These are phyloP conservation scores for Cephus pygmeus DNA, from an alignment of 2,888 invertebrate genomes.

Conservation along the genomic window DNA sequence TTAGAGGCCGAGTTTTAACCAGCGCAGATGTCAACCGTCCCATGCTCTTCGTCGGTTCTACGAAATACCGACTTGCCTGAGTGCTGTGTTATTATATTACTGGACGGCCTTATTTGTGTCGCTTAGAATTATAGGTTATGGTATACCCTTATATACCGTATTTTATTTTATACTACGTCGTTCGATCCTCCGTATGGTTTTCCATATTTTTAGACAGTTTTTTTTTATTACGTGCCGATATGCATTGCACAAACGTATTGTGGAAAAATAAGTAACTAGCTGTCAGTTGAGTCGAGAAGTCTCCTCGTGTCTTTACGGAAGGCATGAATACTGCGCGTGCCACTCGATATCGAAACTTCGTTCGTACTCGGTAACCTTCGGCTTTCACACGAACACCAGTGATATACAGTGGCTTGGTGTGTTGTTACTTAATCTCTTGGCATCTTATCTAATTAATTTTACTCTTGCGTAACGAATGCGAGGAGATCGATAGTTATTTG, in stretches of 20 bases:
- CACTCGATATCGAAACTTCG: neutral
- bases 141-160: too few relatives aligned
- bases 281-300: neutral
- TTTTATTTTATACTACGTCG: too few relatives aligned
- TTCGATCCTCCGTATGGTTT: too few relatives aligned
- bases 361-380: neutral
- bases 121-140: neutral
- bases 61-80: neutral
- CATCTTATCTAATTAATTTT: neutral
- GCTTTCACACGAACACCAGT: neutral
- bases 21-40: neutral
- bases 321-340: neutral
- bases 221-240: neutral
- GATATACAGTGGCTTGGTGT: neutral
- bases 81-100: neutral
- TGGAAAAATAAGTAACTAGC: neutral
- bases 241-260: neutral
- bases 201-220: neutral
- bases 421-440: neutral
- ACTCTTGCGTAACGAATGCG: neutral
- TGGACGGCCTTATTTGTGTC: neutral
- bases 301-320: neutral
- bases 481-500: neutral
- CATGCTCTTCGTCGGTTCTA: neutral
- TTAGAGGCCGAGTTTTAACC: neutral